A percentile compares a stretch with the other conserved stretches of the same genome.
phyloP scores from a whole-genome alignment of 1,140 invertebrate genomes.

The Oryctes rhinoceros region DNA sequence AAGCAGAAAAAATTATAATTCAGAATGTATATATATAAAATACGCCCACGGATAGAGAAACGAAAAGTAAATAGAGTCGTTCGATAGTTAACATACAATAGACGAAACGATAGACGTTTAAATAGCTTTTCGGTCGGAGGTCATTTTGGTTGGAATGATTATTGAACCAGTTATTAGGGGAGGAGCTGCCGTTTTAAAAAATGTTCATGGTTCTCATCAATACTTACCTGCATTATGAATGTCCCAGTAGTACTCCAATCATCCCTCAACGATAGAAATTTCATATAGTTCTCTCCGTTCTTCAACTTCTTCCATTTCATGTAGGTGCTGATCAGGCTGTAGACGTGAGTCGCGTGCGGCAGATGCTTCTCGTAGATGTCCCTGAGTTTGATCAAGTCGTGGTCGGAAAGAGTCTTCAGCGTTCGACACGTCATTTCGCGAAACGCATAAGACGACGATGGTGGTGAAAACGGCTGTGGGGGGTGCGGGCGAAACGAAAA shows the following conservation, averaged over 20 bases:
- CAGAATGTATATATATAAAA: no score
- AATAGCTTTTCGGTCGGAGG: no score
- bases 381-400: conserved; percentile 13
- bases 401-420: background rate
- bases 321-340: conserved; percentile 24
- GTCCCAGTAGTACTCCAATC: conserved; percentile 31
- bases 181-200: background rate
- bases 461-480: background rate
- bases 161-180: background rate
- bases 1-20: no score
- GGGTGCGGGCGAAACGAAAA: background rate
- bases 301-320: conserved; percentile 36
- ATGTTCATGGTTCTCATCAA: background rate
- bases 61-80: no score
- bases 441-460: background rate
- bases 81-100: no score
- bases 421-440: background rate
- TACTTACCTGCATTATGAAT: conserved; percentile 29
- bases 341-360: conserved; percentile 19
- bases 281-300: conserved; percentile 18
- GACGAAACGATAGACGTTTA: no score
- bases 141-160: no score
- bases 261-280: conserved; percentile 20
- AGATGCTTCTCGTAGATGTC: conserved; percentile 31
- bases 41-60: no score